These are phyloP conservation scores for Ips typographus DNA, from an alignment of 1,140 invertebrate species.

Conservation along the genomic window DNA sequence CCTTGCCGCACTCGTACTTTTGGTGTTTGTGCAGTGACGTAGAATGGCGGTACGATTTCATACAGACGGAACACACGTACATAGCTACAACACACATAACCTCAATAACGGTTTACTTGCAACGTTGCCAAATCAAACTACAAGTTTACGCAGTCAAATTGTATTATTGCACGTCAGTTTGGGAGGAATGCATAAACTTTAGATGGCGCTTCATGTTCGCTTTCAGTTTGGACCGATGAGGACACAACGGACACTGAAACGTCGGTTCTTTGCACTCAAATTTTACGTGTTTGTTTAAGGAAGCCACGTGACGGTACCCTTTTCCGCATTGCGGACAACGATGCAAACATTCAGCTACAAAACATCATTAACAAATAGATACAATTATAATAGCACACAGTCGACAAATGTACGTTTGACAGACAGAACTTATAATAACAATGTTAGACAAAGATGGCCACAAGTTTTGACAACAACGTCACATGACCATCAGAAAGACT, in stretches of 20 bases:
- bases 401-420: no score
- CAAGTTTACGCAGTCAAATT: no score
- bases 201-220: neutral
- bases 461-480: no score
- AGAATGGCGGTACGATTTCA: neutral
- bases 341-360: slow-evolving; percentile 19
- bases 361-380: no score
- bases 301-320: slow-evolving; percentile 57
- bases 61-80: neutral
- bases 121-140: no score
- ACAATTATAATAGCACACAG: no score
- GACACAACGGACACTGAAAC: neutral
- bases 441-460: no score
- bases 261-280: slow-evolving; percentile 58
- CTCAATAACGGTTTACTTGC: no score
- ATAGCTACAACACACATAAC: neutral
- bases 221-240: neutral
- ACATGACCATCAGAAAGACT: no score
- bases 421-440: no score
- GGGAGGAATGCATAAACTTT: neutral
- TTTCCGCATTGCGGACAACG: slow-evolving; percentile 56
- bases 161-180: no score
- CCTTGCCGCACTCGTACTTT: slow-evolving; percentile 9
- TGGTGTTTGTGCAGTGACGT: slow-evolving; percentile 6
- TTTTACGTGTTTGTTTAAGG: slow-evolving; percentile 56